Conservation (phyloP, 2,797 vertebrate genomes). For the Neopelma chrysocephalum region DNA sequence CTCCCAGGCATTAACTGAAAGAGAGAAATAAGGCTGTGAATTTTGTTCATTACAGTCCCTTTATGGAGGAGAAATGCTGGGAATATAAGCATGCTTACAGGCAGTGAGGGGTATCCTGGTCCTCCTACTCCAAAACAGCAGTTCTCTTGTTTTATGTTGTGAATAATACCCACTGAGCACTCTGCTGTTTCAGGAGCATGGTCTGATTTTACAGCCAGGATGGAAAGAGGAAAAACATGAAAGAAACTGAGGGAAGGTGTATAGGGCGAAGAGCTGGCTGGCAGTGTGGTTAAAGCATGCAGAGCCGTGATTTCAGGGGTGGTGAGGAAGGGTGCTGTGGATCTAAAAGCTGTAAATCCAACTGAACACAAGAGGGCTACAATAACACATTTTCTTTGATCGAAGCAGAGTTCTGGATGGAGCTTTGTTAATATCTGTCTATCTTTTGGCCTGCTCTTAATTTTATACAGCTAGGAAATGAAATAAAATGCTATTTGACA, state of each 20-base stretch:
- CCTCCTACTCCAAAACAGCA: background rate
- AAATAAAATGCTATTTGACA: background rate
- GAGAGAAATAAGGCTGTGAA: background rate
- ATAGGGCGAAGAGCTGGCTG: background rate
- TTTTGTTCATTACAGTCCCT: background rate
- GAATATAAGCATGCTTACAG: background rate
- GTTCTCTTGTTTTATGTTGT: background rate
- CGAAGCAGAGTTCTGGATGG: background rate
- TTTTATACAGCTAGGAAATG: background rate
- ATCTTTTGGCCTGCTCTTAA: background rate
- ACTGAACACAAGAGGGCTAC: constrained; percentile 68
- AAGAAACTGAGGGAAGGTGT: background rate
- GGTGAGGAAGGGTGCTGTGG: background rate
- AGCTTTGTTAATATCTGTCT: background rate
- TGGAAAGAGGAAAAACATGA: background rate
- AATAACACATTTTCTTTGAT: background rate
- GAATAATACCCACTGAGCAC: background rate
- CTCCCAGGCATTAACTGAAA: background rate
- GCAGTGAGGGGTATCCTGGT: background rate
- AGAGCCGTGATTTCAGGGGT: background rate
- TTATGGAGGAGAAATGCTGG: background rate
- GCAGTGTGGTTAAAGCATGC: background rate
- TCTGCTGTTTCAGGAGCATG: background rate
- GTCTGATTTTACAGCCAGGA: background rate
- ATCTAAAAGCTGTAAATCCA: constrained; percentile 2